Percentiles rank a stretch among this genome's conserved stretches.
These are phyloP conservation scores for Rhipidura dahli DNA, from an alignment of 2,113 vertebrate species.

Conservation along the genomic window DNA sequence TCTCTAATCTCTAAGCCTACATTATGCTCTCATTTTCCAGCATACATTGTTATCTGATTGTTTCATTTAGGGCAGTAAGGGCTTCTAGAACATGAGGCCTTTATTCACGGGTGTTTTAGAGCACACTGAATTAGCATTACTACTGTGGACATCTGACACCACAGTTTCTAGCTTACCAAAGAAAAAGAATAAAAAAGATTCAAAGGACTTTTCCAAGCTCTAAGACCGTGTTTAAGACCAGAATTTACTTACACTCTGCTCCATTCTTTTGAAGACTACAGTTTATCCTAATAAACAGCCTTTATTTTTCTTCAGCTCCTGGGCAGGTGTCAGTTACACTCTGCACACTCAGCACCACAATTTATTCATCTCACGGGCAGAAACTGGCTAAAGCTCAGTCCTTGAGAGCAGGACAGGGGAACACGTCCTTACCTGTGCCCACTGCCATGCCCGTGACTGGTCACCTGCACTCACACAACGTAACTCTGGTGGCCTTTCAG, in stretches of 20 bases:
- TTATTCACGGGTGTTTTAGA: background rate
- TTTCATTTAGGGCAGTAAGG: background rate
- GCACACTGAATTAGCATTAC: background rate
- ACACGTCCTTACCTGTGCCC: rapidly evolving
- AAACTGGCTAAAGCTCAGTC: background rate
- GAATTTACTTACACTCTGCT: background rate
- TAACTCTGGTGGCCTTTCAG: background rate
- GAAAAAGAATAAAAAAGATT: background rate
- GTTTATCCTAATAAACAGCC: background rate
- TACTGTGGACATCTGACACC: background rate
- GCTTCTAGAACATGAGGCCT: background rate
- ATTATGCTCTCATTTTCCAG: background rate
- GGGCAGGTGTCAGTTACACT: background rate
- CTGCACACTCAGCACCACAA: background rate
- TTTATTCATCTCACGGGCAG: rapidly evolving
- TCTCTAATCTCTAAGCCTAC: background rate
- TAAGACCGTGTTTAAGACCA: background rate
- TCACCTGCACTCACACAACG: background rate
- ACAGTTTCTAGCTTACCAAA: background rate
- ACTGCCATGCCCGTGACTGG: background rate
- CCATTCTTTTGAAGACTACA: background rate
- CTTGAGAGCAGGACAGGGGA: background rate
- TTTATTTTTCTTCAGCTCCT: background rate
- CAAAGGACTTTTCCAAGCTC: background rate
- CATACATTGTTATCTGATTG: background rate